Base-by-base conservation (phyloP, 2,888 invertebrate genomes). In the Yponomeuta evonymella region DNA sequence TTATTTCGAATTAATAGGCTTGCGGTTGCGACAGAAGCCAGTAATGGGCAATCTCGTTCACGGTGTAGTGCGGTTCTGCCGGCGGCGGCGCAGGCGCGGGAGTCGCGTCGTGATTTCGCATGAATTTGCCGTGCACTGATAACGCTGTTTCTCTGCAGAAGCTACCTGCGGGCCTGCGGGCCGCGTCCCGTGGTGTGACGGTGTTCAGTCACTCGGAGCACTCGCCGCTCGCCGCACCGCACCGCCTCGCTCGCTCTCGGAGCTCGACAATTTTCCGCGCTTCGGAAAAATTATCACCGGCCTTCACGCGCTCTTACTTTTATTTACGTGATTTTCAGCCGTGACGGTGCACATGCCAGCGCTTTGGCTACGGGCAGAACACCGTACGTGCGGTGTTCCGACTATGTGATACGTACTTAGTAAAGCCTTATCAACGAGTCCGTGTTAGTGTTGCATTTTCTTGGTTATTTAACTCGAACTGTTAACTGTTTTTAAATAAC, bases 81-180 rank as follows among this genome's bases (percentile, higher is more conserved):
- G 33, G 48, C 67, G 48, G 51, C 15, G 51, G 51, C 51, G 51
- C 51, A 12, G 51, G 51, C 51, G 51, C 51, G 51, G 51, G 51
- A 58, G 51, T 58, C 51, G 23, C 68, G 36, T 58, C 73, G 78
- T 81, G 83, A 83, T 85, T 85, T 83, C 78, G 83, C 81, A 82
- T 78, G 79, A 82, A 80, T 83, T 76, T 79, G 85, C 83, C 81
- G 78, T 84, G 86, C 86, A 85, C 86, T 86, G 87, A 87, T 87
- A 87, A 87, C 87, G 85, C 72, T 67, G 74, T 66, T 71, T 76
- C 75, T 73, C 73, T 76, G 29, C 15, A n/a, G 43, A 12, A 11
- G 36, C 15, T 63, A 71, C 5, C 23, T 2, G 33, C 33, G 5
- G 70, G 48, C 33, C 48, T n/a, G 58, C 30, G 51, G 51, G 51